Conservation (phyloP, 2,888 invertebrate species). For the Temnothorax rugatulus region DNA sequence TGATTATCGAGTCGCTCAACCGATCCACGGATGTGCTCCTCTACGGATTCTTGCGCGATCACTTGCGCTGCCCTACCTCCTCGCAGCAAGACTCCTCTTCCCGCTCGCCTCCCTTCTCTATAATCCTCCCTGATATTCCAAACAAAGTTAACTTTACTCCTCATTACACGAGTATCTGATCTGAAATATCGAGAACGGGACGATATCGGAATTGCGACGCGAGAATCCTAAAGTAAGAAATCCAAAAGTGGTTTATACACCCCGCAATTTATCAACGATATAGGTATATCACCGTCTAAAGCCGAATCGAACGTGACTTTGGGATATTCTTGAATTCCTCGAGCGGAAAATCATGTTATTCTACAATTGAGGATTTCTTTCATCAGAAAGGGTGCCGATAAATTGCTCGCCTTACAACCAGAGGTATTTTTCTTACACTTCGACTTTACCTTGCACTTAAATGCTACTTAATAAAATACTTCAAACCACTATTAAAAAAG, state of each 20-base stretch:
- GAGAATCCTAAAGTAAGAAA: conserved; percentile 12
- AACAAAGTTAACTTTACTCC: background rate
- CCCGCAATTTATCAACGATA: background rate
- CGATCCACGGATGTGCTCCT: conserved; percentile 84
- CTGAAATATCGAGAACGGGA: conserved; percentile 12
- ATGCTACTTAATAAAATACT: background rate
- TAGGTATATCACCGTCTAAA: background rate
- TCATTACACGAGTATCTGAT: background rate
- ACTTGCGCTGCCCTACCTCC: conserved; percentile 79
- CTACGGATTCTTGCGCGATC: conserved; percentile 79
- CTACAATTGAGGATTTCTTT: background rate
- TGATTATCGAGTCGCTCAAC: conserved; percentile 94
- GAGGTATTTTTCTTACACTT: background rate
- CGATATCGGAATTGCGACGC: background rate
- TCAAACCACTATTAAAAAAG: background rate
- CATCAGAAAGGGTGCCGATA: background rate
- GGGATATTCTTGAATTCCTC: background rate
- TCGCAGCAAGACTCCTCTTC: conserved; percentile 77
- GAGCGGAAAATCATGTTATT: conserved; percentile 48
- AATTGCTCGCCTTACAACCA: background rate
- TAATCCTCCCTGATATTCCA: conserved; percentile 78
- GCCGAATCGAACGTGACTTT: conserved; percentile 22
- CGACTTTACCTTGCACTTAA: background rate
- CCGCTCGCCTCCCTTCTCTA: conserved; percentile 77
- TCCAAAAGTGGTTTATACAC: conserved; percentile 27